Base-by-base conservation (phyloP, 2,888 invertebrate species). In the Caenorhabditis auriculariae region DNA sequence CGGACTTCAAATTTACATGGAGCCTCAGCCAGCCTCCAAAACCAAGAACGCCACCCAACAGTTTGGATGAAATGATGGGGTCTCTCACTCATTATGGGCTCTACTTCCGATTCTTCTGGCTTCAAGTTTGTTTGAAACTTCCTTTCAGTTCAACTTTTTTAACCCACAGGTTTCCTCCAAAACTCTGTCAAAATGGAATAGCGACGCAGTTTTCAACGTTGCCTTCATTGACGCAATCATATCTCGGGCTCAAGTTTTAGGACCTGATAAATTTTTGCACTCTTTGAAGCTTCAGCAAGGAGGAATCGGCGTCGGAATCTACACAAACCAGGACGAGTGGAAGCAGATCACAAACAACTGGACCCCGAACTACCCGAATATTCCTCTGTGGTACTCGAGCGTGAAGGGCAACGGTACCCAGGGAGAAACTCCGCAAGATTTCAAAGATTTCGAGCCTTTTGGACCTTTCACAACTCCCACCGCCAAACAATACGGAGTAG, bases 261-360 rank as follows among this genome's bases (percentile, higher is more conserved):
- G n/a, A n/a, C n/a, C n/a, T n/a, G n/a, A n/a, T n/a, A n/a, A n/a
- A n/a, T n/a, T n/a, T n/a, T n/a, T n/a, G n/a, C n/a, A 17, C 6
- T n/a, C n/a, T n/a, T n/a, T n/a, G n/a, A n/a, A n/a, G n/a, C n/a
- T n/a, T n/a, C n/a, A 28, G 6, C 39, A 39, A 41, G 19, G 26
- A 29, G 38, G 28, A 6, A 6, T 53, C 2, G 4, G 19, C 4
- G 38, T 53, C 4, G 53, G 53, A 17, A 45, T 53, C 38, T 53
- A 53, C 45, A 45, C 53, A 2, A 19, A 35, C 17, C 2, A 17
- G 17, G 4, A 53, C 15, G 53, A 53, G 9, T 53, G 53, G 53
- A 12, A 24, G 6, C 9, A 27, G 28, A 53, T 53, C 19, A 27
- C 37, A n/a, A 29, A 28, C 12, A 38, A 43, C 7, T 38, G 54